phyloP scores from a whole-genome alignment of 2,888 invertebrate genomes.

The Metellina segmentata region DNA sequence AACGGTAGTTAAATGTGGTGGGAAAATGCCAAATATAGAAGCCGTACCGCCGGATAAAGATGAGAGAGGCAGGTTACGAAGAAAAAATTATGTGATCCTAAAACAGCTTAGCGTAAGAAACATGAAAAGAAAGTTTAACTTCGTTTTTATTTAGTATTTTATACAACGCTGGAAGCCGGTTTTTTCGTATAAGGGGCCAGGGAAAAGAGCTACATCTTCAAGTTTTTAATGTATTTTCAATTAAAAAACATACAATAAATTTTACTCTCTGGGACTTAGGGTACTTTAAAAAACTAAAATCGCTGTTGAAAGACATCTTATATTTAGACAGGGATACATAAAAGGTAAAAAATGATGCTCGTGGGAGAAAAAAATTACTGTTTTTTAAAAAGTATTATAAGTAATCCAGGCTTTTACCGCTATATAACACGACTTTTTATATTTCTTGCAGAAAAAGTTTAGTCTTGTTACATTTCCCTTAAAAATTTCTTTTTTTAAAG shows the following conservation, averaged over 20 bases:
- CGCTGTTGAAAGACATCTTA: neutral
- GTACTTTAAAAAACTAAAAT: neutral
- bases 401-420: neutral
- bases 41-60: neutral
- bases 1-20: too few species aligned
- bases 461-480: too few species aligned
- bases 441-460: neutral
- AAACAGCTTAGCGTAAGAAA: neutral
- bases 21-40: too few species aligned
- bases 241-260: neutral
- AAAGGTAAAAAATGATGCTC: neutral
- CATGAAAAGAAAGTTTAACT: neutral
- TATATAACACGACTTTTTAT: neutral
- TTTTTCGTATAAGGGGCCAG: neutral
- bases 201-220: neutral
- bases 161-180: neutral
- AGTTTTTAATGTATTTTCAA: neutral
- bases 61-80: neutral
- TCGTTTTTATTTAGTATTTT: neutral
- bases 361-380: neutral
- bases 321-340: neutral
- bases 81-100: neutral
- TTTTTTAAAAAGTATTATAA: neutral
- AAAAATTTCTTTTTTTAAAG: too few species aligned
- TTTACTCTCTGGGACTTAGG: neutral